Evolutionary conservation across 2,888 invertebrate species (phyloP).

Genomic region (Graphium colonna): DNA sequence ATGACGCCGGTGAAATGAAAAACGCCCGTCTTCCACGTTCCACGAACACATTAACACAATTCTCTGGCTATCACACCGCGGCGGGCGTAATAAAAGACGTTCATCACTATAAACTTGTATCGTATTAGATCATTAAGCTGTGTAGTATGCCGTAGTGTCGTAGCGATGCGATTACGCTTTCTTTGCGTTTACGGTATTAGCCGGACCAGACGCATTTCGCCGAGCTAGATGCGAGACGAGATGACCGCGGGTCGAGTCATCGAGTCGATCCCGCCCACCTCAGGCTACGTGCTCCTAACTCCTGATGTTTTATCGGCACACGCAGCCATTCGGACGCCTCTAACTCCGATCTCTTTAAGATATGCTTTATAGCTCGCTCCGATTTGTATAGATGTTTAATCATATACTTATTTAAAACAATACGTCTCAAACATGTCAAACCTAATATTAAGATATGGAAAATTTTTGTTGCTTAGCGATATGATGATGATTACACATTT

Average conservation of each 20-base stretch:
- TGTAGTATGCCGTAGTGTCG: neutral
- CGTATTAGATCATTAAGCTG: neutral
- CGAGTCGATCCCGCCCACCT: conserved; percentile 38
- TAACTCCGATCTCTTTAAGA: conserved; percentile 2
- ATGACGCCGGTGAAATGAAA: neutral
- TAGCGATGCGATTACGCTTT: neutral
- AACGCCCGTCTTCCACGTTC: conserved; percentile 16
- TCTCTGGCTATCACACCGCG: neutral
- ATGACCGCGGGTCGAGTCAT: conserved; percentile 54
- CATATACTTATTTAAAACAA: too few relatives aligned
- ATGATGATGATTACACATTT: too few relatives aligned
- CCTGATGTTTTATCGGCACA: conserved; percentile 3
- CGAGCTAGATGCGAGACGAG: conserved; percentile 44
- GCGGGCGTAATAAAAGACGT: neutral
- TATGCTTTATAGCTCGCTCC: too few relatives aligned
- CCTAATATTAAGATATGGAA: too few relatives aligned
- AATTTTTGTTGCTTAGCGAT: too few relatives aligned
- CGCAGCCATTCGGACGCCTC: conserved; percentile 1
- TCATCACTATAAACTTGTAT: neutral
- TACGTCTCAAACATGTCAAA: too few relatives aligned
- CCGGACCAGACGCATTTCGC: neutral
- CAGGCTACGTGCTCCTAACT: conserved; percentile 10
- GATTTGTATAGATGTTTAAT: neutral
- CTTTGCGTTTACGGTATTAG: neutral
- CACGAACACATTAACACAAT: neutral